Evolutionary conservation across 2,888 invertebrate species (phyloP), one percentile per base, ranked within the genome.

Genomic region (Caenorhabditis becei): DNA sequence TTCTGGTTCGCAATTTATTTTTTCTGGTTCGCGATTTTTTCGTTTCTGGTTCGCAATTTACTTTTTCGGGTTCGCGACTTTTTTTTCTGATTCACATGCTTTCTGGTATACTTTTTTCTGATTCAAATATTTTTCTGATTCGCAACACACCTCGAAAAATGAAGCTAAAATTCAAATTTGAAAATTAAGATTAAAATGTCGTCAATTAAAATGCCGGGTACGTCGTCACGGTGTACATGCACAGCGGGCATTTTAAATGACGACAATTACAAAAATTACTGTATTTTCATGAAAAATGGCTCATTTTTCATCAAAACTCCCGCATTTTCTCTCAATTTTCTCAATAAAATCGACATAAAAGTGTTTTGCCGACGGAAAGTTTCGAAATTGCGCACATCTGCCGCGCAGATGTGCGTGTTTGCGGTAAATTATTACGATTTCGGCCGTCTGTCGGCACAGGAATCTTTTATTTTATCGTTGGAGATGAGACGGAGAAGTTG

Each of bases 311-410:
- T n/a, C n/a, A n/a, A n/a, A n/a, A n/a, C 14, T 11, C 11, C 41
- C 3, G 41, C 16, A 3, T 16, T 41, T 41, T 41, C 14, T 3
- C 2, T 16, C 41, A 41, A 41, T 14, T 41, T 41, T 16, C 41
- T 47, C 47, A 47, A 18, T 47, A 47, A 47, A 47, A 47, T 18
- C 20, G n/a, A 20, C 18, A 47, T 18, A 47, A 47, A 18, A 47
- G 20, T 16, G 3, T 41, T 3, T 41, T 41, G 11, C 8, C 5
- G 41, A 16, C 18, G 35, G 49, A 44, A 58, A 69, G 47, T 69
- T 69, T 14, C 16, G 4, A 59, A 70, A 18, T 37, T 32, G 51
- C 49, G 51, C 51, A 70, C 70, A 70, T 70, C 59, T 70, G 70
- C 41, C 49, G 37, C 37, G 70, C 70, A 70, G 59, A 70, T 70